phyloP scores from a whole-genome alignment of 2,888 invertebrate genomes.

The Sesia apiformis region DNA sequence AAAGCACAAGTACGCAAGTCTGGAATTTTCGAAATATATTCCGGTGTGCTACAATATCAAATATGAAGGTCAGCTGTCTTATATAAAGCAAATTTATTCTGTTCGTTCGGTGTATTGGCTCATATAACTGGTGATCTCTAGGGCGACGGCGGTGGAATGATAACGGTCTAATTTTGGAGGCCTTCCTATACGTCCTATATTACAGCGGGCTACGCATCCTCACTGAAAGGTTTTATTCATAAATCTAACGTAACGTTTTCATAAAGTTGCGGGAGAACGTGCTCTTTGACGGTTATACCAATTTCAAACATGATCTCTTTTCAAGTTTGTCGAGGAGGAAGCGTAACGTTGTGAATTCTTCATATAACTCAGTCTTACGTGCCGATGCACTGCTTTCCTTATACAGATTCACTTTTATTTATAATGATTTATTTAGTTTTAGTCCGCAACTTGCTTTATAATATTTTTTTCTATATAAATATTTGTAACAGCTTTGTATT shows the following conservation, averaged over 20 bases:
- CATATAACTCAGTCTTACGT: no score
- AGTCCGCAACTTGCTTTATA: no score
- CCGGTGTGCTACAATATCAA: constrained; percentile 63
- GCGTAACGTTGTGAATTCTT: no score
- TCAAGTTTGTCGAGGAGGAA: not conserved
- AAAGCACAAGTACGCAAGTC: not conserved
- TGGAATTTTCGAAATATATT: constrained; percentile 48
- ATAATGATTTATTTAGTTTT: no score
- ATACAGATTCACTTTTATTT: no score
- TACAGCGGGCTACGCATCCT: constrained; percentile 61
- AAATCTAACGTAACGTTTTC: constrained; percentile 68
- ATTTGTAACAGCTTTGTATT: no score
- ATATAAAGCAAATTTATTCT: constrained; percentile 72
- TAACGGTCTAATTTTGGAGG: constrained; percentile 69
- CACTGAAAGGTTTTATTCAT: constrained; percentile 73
- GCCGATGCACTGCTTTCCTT: no score
- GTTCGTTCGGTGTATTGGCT: constrained; percentile 67
- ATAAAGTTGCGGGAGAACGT: constrained; percentile 63
- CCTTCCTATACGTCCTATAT: constrained; percentile 60
- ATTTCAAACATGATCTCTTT: constrained; percentile 30
- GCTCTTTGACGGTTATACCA: constrained; percentile 36
- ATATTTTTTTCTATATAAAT: no score
- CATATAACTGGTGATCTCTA: constrained; percentile 67
- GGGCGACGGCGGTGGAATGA: constrained; percentile 66
- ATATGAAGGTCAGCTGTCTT: constrained; percentile 67